These are phyloP conservation scores for Cephus cinctus DNA, from an alignment of 1,140 invertebrate species.

Conservation along the genomic window DNA sequence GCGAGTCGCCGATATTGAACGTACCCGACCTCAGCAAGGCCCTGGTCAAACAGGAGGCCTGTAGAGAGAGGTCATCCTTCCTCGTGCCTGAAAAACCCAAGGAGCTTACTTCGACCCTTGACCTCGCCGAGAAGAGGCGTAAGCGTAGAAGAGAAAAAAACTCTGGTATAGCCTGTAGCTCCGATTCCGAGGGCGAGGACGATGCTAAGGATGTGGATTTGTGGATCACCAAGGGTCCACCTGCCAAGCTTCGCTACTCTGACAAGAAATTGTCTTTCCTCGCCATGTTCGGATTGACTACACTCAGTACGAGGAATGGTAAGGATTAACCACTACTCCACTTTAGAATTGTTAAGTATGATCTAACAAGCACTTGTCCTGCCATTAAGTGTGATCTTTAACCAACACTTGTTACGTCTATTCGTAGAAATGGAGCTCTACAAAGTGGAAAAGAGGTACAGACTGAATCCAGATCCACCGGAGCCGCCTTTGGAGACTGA, in stretches of 20 bases:
- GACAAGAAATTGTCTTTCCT: constrained; percentile 52
- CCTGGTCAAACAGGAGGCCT: constrained; percentile 29
- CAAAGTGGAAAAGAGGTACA: constrained; percentile 47
- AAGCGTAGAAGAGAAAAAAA: constrained; percentile 42
- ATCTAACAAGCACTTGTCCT: neutral
- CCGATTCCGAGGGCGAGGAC: constrained; percentile 49
- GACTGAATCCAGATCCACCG: constrained; percentile 44
- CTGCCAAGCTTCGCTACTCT: constrained; percentile 49
- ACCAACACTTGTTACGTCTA: no score
- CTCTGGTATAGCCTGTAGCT: constrained; percentile 29
- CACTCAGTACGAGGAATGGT: constrained; percentile 51
- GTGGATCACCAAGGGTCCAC: constrained; percentile 56
- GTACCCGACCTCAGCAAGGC: constrained; percentile 48
- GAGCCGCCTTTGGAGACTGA: constrained; percentile 35
- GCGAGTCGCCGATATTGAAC: constrained; percentile 47
- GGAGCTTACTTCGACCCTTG: constrained; percentile 43
- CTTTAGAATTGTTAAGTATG: neutral
- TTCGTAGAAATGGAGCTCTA: constrained; percentile 41
- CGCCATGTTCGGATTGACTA: constrained; percentile 54
- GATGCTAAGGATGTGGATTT: constrained; percentile 42
- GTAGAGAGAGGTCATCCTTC: constrained; percentile 22
- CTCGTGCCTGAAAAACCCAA: constrained; percentile 35
- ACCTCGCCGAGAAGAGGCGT: constrained; percentile 47
- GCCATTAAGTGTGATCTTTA: no score
- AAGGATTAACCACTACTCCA: constrained; percentile 13